Evolutionary conservation across 2,113 vertebrate genomes (phyloP).

Genomic region (Xenopus tropicalis): DNA sequence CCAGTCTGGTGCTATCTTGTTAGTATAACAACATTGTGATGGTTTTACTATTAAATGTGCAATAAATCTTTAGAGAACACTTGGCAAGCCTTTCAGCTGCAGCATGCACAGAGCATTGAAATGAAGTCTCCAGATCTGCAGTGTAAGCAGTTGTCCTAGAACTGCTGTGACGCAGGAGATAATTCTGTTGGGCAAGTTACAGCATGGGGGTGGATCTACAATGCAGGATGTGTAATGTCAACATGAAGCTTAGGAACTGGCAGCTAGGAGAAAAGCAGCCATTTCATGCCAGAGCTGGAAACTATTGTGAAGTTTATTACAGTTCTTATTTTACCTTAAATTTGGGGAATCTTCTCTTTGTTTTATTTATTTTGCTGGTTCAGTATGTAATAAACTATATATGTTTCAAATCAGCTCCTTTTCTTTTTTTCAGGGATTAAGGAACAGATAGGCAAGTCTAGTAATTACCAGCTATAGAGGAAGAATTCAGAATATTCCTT

Average conservation of each 20-base stretch:
- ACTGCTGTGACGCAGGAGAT: slow-evolving; percentile 95
- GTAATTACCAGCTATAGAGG: too few relatives aligned
- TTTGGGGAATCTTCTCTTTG: too few relatives aligned
- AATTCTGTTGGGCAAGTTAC: slow-evolving; percentile 87
- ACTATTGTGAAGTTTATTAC: slow-evolving; percentile 56
- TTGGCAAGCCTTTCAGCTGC: slow-evolving; percentile 59
- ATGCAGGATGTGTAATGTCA: slow-evolving; percentile 83
- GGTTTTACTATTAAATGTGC: too few relatives aligned
- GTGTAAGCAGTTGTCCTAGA: slow-evolving; percentile 80
- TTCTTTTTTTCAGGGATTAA: too few relatives aligned
- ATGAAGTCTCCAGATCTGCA: slow-evolving; percentile 79
- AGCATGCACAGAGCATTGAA: slow-evolving; percentile 64
- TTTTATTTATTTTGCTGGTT: too few relatives aligned
- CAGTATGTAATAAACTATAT: too few relatives aligned
- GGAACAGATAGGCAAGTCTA: too few relatives aligned
- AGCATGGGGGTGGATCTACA: slow-evolving; percentile 83
- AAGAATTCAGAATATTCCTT: too few relatives aligned
- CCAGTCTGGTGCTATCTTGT: too few relatives aligned
- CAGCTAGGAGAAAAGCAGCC: slow-evolving; percentile 74
- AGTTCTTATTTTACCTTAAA: neutral
- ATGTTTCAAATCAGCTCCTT: too few relatives aligned
- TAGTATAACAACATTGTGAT: too few relatives aligned
- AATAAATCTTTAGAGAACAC: too few relatives aligned
- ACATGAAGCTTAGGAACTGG: slow-evolving; percentile 79
- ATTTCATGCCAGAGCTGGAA: slow-evolving; percentile 76